Conservation (phyloP, 2,888 invertebrate genomes). For the Platycheirus rosarum region DNA sequence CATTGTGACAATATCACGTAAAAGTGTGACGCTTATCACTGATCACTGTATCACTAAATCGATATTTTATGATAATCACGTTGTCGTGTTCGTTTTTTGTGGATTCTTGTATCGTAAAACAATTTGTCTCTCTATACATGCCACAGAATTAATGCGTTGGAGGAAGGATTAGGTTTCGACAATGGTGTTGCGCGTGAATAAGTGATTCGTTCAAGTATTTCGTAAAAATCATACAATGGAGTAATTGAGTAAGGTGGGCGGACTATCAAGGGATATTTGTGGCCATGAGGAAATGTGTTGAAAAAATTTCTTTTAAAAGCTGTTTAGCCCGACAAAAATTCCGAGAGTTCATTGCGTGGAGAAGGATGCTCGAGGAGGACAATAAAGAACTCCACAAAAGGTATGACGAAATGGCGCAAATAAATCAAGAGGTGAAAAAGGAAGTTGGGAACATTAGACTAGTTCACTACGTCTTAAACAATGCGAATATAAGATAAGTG, state of each 20-base stretch:
- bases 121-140: conserved; percentile 66
- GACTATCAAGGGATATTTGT: conserved; percentile 30
- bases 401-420: too few species aligned
- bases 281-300: too few species aligned
- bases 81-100: conserved; percentile 40
- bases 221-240: neutral
- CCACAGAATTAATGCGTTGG: conserved; percentile 64
- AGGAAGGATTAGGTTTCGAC: conserved; percentile 57
- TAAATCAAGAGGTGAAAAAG: too few species aligned
- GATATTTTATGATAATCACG: conserved; percentile 72
- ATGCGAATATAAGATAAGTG: too few species aligned
- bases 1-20: conserved; percentile 72
- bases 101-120: neutral
- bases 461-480: too few species aligned
- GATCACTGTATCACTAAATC: conserved; percentile 66
- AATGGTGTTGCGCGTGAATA: conserved; percentile 41
- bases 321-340: too few species aligned
- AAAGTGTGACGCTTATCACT: conserved; percentile 69
- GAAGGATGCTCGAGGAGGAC: too few species aligned
- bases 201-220: conserved; percentile 16
- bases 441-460: too few species aligned
- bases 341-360: too few species aligned
- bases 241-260: neutral
- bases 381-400: too few species aligned
- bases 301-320: too few species aligned